These are phyloP conservation scores for Gandaritis pyraliata DNA, from an alignment of 2,888 invertebrate genomes.

Conservation along the genomic window DNA sequence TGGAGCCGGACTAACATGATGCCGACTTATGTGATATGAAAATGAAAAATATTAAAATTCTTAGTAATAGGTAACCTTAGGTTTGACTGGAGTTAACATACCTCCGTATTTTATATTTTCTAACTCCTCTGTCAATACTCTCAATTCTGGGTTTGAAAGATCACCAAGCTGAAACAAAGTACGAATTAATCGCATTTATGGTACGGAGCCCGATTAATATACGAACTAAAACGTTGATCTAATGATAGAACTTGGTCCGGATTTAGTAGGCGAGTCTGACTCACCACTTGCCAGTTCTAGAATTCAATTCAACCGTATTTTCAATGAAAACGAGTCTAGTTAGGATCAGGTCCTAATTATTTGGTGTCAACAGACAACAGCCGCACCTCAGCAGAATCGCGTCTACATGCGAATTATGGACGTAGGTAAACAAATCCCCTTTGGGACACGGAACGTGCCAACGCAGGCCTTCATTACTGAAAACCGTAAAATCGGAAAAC, in stretches of 20 bases:
- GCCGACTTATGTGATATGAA: too few relatives aligned
- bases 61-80: too few relatives aligned
- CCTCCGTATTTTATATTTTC: constrained; percentile 96
- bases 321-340: constrained; percentile 27
- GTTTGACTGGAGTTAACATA: constrained; percentile 65
- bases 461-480: constrained; percentile 69
- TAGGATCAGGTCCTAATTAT: constrained; percentile 46
- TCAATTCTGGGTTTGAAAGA: constrained; percentile 94
- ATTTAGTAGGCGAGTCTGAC: too few relatives aligned
- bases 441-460: constrained; percentile 61
- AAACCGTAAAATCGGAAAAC: constrained; percentile 69
- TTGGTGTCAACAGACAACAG: constrained; percentile 54
- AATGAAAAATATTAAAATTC: too few relatives aligned
- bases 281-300: too few relatives aligned
- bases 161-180: constrained; percentile 92
- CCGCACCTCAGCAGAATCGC: constrained; percentile 60
- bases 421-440: constrained; percentile 65
- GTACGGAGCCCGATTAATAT: too few relatives aligned
- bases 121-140: constrained; percentile 95
- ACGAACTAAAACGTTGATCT: too few relatives aligned
- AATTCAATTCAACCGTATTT: constrained; percentile 16
- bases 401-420: constrained; percentile 65
- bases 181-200: background rate
- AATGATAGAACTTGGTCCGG: too few relatives aligned
- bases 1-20: too few relatives aligned